phyloP scores from a whole-genome alignment of 2,888 invertebrate genomes.

The Cheilosia pagana region DNA sequence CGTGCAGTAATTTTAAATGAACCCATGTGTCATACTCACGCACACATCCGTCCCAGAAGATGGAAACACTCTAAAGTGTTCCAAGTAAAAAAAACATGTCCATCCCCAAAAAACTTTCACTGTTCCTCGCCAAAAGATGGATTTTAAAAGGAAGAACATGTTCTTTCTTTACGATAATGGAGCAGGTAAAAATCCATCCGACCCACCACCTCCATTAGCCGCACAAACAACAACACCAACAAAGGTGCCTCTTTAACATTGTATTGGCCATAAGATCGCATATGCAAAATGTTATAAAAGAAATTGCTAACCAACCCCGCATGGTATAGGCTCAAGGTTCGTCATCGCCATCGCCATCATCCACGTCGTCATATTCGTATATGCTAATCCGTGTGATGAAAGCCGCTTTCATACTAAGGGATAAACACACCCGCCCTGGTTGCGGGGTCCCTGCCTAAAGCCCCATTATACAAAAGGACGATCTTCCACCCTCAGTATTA shows the following conservation, averaged over 20 bases:
- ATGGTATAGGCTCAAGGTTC: background rate
- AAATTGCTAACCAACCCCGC: constrained; percentile 63
- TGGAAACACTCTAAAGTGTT: constrained; percentile 21
- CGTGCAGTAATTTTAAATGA: constrained; percentile 4
- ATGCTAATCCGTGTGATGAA: constrained; percentile 71
- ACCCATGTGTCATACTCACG: background rate
- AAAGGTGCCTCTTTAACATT: constrained; percentile 35
- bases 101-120: constrained; percentile 37
- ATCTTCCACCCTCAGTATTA: constrained; percentile 49
- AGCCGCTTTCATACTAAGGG: constrained; percentile 54
- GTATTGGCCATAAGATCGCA: constrained; percentile 72
- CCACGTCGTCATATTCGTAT: constrained; percentile 65
- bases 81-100: constrained; percentile 37
- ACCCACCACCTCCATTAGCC: constrained; percentile 26
- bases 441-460: constrained; percentile 54
- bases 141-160: constrained; percentile 73
- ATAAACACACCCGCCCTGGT: constrained; percentile 42
- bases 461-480: constrained; percentile 48
- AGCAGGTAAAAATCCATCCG: constrained; percentile 56
- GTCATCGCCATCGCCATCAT: constrained; percentile 30
- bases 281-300: constrained; percentile 73
- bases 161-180: constrained; percentile 72
- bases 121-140: constrained; percentile 44
- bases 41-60: background rate
- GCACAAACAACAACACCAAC: constrained; percentile 18